phyloP scores from a whole-genome alignment of 2,797 vertebrate species.

The Otus scops region DNA sequence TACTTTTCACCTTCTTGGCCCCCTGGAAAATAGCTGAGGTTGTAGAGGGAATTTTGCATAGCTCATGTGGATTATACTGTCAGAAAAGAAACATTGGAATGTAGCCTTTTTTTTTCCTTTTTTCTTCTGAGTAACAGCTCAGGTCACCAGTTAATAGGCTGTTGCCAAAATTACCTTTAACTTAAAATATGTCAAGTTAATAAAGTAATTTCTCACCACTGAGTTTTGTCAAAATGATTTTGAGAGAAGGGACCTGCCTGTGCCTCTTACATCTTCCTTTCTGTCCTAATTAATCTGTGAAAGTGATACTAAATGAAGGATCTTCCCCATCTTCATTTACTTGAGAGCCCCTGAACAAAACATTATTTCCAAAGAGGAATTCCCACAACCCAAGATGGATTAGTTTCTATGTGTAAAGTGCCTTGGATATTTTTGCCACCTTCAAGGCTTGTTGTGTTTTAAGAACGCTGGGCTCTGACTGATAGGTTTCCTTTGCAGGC shows the following conservation, averaged over 20 bases:
- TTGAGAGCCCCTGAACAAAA: not conserved
- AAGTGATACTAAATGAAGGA: not conserved
- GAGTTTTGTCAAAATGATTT: conserved; percentile 7
- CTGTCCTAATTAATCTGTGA: not conserved
- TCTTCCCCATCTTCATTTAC: not conserved
- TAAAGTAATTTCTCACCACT: not conserved
- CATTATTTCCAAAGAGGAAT: not conserved
- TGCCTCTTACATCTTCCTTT: not conserved
- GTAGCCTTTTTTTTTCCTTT: not conserved
- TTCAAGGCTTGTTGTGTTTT: not conserved
- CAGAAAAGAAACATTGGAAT: not conserved
- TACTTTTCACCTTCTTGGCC: not conserved
- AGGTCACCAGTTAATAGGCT: not conserved
- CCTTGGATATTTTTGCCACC: not conserved
- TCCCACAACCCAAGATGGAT: not conserved
- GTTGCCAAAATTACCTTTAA: conserved; percentile 26
- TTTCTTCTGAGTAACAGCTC: not conserved
- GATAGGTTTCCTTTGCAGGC: not conserved
- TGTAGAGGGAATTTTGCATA: not conserved
- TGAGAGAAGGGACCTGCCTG: not conserved
- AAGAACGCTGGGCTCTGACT: not conserved
- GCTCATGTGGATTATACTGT: not conserved
- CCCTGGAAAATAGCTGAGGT: conserved; percentile 16
- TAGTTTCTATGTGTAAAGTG: not conserved
- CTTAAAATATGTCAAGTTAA: conserved; percentile 19